Conservation (phyloP, 2,113 vertebrate genomes). For the Tretioscincus oriximinensis region DNA sequence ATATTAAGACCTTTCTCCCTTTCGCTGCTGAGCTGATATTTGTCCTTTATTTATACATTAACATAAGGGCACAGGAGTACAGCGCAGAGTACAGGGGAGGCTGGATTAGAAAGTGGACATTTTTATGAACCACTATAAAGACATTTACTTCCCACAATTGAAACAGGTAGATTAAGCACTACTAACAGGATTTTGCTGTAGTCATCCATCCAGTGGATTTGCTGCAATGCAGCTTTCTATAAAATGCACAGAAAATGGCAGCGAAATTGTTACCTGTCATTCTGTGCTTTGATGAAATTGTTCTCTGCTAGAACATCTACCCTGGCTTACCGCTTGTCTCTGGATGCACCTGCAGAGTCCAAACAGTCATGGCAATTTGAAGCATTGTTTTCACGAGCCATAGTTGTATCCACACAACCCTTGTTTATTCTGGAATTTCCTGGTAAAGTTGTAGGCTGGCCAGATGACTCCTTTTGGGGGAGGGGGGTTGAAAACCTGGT, state of each 20-base stretch:
- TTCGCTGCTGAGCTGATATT: background rate
- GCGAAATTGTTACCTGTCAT: background rate
- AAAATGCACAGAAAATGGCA: background rate
- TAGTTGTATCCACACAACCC: no score
- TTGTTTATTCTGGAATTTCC: no score
- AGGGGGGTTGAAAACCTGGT: no score
- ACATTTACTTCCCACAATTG: background rate
- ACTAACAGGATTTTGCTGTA: background rate
- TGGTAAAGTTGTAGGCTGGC: no score
- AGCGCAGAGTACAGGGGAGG: background rate
- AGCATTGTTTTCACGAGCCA: background rate
- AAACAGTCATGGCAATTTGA: background rate
- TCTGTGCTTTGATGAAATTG: background rate
- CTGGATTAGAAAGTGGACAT: background rate
- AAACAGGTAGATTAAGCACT: background rate
- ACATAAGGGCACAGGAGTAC: background rate
- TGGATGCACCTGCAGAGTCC: background rate
- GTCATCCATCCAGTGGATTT: background rate
- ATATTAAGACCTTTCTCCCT: background rate
- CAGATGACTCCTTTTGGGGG: no score
- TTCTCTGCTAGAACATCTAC: background rate
- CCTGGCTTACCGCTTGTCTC: background rate
- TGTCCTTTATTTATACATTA: background rate
- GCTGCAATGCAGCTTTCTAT: background rate
- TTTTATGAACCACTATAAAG: background rate